Evolutionary conservation across 2,888 invertebrate species (phyloP).

Genomic region (Morpho achilles): DNA sequence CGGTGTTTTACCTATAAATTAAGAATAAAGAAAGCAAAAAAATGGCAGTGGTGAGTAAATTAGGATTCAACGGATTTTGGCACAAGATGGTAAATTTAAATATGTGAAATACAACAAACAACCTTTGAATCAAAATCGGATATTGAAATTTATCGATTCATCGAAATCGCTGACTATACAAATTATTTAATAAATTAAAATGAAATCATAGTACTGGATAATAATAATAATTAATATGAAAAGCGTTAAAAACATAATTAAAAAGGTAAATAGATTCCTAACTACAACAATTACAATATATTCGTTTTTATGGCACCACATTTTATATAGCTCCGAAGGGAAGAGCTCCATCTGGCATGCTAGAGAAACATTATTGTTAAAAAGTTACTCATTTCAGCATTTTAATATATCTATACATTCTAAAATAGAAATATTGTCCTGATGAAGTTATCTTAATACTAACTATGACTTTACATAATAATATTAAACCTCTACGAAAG

Average conservation of each 20-base stretch:
- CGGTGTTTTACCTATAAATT: constrained; percentile 25
- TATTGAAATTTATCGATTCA: not conserved
- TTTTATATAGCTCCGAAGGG: constrained; percentile 26
- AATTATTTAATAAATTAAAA: too few species aligned
- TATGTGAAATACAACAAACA: too few species aligned
- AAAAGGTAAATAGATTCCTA: constrained; percentile 48
- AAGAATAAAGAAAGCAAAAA: constrained; percentile 30
- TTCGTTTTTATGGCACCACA: constrained; percentile 58
- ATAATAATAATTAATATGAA: not conserved
- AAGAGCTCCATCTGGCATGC: constrained; percentile 32
- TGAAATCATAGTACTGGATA: too few species aligned
- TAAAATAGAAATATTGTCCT: constrained; percentile 48
- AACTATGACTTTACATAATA: constrained; percentile 31
- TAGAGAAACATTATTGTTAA: constrained; percentile 5
- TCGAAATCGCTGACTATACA: too few species aligned
- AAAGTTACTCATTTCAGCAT: constrained; percentile 14
- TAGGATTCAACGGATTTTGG: constrained; percentile 35
- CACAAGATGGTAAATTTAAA: constrained; percentile 31
- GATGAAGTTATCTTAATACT: constrained; percentile 44
- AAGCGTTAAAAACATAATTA: constrained; percentile 13
- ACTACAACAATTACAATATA: constrained; percentile 48
- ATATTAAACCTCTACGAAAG: constrained; percentile 32
- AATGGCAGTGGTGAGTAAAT: constrained; percentile 40
- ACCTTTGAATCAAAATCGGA: not conserved
- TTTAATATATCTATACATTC: constrained; percentile 30